phyloP scores from a whole-genome alignment of 2,888 invertebrate species.

The Metellina segmentata region DNA sequence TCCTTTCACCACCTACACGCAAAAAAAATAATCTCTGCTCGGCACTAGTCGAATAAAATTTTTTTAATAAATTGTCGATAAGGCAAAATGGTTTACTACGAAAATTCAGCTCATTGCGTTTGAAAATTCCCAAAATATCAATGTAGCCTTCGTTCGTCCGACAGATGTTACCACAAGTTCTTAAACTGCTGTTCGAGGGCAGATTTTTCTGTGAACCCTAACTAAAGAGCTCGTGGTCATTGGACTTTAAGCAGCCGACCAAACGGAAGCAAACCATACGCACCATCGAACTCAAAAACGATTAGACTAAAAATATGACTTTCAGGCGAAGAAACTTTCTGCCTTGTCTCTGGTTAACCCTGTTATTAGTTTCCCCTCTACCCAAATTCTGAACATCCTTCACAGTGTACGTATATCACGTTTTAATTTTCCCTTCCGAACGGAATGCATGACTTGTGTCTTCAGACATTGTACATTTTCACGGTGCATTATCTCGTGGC shows the following conservation, averaged over 20 bases:
- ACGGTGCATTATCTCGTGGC: neutral
- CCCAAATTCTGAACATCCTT: neutral
- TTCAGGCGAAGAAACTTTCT: neutral
- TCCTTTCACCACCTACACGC: no score
- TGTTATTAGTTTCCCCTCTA: neutral
- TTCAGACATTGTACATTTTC: neutral
- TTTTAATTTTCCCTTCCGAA: conserved; percentile 3
- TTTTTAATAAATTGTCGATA: no score
- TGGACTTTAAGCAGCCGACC: conserved; percentile 30
- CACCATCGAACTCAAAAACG: neutral
- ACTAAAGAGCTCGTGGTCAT: conserved; percentile 10
- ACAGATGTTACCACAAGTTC: no score
- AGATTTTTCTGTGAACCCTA: neutral
- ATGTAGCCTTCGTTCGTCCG: no score
- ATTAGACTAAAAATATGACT: conserved; percentile 45
- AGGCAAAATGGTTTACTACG: no score
- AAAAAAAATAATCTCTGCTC: no score
- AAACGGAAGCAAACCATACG: conserved; percentile 10
- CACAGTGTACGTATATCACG: neutral
- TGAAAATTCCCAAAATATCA: no score
- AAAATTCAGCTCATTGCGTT: no score
- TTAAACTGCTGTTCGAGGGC: no score
- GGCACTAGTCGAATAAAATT: no score
- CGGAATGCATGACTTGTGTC: neutral
- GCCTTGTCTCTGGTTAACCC: neutral